Percentiles rank a stretch among this genome's conserved stretches.
These are phyloP conservation scores for Pipa parva DNA, from an alignment of 2,113 vertebrate species.

Conservation along the genomic window DNA sequence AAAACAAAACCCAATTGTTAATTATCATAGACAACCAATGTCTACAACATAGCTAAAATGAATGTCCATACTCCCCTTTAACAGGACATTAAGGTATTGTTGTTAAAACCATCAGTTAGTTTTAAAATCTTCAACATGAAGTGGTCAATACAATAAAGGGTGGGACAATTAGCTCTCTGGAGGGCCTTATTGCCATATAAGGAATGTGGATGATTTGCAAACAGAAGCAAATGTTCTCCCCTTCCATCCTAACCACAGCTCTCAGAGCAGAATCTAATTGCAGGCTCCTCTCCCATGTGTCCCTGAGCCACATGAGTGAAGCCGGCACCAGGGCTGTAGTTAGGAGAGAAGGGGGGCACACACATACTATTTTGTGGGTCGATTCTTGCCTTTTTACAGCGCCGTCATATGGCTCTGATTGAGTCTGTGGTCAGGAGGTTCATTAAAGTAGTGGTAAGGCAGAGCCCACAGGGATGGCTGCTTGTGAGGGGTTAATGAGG, in stretches of 20 bases:
- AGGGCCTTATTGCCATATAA: constrained; percentile 29
- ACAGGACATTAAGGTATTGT: no score
- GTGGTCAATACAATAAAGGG: not conserved
- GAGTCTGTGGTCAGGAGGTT: constrained; percentile 40
- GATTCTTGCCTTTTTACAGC: constrained; percentile 21
- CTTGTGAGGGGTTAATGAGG: constrained; percentile 34
- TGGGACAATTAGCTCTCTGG: not conserved
- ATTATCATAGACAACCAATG: no score
- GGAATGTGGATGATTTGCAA: constrained; percentile 33
- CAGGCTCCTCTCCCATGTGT: constrained; percentile 42
- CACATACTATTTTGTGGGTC: constrained; percentile 38
- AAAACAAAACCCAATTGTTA: no score
- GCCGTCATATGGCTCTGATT: constrained; percentile 39
- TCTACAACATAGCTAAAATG: no score
- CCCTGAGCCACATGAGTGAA: constrained; percentile 42
- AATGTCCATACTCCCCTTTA: no score
- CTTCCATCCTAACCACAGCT: constrained; percentile 37
- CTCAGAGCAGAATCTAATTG: constrained; percentile 40
- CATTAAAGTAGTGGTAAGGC: constrained; percentile 40
- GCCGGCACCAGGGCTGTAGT: constrained; percentile 38
- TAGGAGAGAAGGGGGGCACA: constrained; percentile 28
- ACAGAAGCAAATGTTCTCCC: constrained; percentile 38
- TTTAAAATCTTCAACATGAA: not conserved
- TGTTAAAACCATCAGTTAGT: not conserved
- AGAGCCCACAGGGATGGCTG: constrained; percentile 28